Evolutionary conservation across 2,113 vertebrate genomes (phyloP).

Genomic region (Zosterops borbonicus): DNA sequence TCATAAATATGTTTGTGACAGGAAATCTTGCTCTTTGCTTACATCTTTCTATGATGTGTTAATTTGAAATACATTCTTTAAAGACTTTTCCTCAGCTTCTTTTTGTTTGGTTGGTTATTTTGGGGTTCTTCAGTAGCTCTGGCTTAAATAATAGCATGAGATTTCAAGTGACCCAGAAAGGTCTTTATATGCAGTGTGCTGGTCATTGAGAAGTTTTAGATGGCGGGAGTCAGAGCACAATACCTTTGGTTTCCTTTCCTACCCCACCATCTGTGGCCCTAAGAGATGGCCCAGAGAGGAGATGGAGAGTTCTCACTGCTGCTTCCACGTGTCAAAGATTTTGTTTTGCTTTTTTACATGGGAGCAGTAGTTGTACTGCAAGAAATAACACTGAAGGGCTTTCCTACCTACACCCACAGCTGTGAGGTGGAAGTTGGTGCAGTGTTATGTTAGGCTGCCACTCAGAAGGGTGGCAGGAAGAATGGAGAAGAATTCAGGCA

Average conservation of each 20-base stretch:
- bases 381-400: background rate
- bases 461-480: background rate
- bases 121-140: background rate
- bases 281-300: background rate
- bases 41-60: background rate
- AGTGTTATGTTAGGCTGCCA: background rate
- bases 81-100: background rate
- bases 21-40: background rate
- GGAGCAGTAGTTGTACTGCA: background rate
- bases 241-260: background rate
- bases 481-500: background rate
- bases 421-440: background rate
- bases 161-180: background rate
- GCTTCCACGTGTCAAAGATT: background rate
- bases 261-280: background rate
- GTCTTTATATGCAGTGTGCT: background rate
- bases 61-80: background rate
- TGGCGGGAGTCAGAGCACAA: background rate
- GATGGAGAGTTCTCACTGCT: background rate
- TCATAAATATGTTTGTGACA: background rate
- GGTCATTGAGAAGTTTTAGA: background rate
- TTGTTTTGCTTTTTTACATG: background rate
- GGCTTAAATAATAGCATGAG: background rate
- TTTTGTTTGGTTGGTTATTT: background rate
- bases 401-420: background rate